These are phyloP conservation scores for Metallyticus violacea DNA, from an alignment of 2,888 invertebrate genomes.

Conservation along the genomic window DNA sequence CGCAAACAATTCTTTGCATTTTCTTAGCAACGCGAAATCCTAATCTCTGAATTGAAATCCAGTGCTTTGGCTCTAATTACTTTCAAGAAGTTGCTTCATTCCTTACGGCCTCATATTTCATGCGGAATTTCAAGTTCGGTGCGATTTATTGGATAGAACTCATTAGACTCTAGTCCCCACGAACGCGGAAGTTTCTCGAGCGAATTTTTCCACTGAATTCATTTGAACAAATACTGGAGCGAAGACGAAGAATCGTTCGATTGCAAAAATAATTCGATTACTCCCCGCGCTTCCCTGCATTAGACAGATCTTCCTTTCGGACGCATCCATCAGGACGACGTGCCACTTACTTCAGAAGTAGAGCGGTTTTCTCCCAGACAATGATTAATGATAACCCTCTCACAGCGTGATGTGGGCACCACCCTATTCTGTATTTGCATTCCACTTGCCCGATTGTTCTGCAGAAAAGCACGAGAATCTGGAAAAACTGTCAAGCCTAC, in stretches of 20 bases:
- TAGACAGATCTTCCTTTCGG: background rate
- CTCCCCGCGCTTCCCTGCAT: background rate
- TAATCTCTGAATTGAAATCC: background rate
- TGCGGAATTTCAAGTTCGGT: background rate
- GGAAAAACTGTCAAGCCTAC: background rate
- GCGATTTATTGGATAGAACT: background rate
- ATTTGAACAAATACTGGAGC: background rate
- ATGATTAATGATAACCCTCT: background rate
- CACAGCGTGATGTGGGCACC: background rate
- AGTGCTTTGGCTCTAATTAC: no score
- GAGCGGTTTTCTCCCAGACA: no score
- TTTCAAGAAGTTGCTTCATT: background rate
- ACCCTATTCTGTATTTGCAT: background rate
- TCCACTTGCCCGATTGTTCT: background rate
- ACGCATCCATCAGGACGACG: background rate
- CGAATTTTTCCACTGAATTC: background rate
- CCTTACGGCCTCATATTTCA: background rate
- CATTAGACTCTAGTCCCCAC: background rate
- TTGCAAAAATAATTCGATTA: background rate
- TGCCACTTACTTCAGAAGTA: no score
- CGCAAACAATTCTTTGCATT: background rate
- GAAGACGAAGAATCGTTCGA: background rate
- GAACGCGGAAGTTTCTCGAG: background rate
- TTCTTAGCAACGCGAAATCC: background rate
- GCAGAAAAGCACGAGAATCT: no score